Base-by-base conservation (phyloP, 2,888 invertebrate genomes). In the Dastarcus helophoroides region DNA sequence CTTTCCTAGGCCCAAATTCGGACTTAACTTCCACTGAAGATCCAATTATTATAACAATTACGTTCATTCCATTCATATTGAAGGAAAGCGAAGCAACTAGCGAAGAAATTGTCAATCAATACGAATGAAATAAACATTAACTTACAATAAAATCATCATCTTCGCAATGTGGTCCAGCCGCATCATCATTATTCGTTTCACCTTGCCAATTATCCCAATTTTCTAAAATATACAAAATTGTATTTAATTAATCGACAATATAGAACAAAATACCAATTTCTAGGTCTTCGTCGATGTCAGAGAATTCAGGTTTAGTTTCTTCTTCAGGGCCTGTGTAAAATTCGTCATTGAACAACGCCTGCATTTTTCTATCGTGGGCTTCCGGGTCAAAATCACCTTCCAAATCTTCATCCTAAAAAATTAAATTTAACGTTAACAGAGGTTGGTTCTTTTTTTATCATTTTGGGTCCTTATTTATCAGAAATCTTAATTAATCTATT, bases 331-430 rank as follows among this genome's bases (percentile, higher is more conserved):
- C 74, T 4, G 76, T 68, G 60, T 95, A 94, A 65, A 81, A 94
- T 31, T 89, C 73, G 25, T 89, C 82, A 60, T 82, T 76, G 60
- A 94, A 95, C 25, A 91, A 62, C 50, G 79, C 71, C 44, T 74
- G 68, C 94, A 95, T 95, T 48, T 79, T 73, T 37, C 68, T 67
- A 58, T 95, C 94, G 58, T 95, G 81, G 36, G 78, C 78, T 5
- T 71, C 78, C 0, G 94, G 91, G 64, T 95, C 88, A 60, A 94
- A 91, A 50, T 91, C 90, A 3, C 75, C 80, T 29, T 94, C 88
- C 9, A 95, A 64, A 53, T 94, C 91, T 4, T 76, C 71, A 38
- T 82, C 76, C 63, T 76, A 62, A 39, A 70, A 51, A 19, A 31
- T 25, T 13, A 33, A n/a, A n/a, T n/a, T n/a, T n/a, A n/a, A n/a